These are phyloP conservation scores for Diadegma fenestrale DNA, from an alignment of 2,888 invertebrate species.

Conservation along the genomic window DNA sequence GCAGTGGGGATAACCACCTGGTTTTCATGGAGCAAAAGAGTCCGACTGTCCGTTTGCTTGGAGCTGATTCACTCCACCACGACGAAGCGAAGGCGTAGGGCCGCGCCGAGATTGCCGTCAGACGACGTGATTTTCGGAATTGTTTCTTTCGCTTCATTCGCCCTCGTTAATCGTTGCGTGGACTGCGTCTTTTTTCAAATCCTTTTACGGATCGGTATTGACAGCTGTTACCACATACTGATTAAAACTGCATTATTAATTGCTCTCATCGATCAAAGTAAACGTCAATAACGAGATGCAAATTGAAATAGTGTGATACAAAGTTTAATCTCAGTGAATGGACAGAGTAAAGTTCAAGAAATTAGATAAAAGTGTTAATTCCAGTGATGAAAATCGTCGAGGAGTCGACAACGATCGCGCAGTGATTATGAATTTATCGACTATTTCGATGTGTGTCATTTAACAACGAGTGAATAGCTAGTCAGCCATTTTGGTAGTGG, in stretches of 20 bases:
- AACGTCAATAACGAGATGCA: neutral
- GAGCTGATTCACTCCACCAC: conserved; percentile 77
- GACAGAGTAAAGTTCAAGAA: neutral
- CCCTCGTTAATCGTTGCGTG: conserved; percentile 16
- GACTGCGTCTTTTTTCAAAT: neutral
- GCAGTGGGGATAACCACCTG: conserved; percentile 77
- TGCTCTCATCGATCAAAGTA: conserved; percentile 1
- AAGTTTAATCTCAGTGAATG: conserved; percentile 45
- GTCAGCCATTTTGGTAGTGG: conserved; percentile 49
- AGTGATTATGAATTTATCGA: conserved; percentile 38
- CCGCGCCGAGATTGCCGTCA: conserved; percentile 60
- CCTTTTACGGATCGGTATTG: neutral
- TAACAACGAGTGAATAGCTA: conserved; percentile 17
- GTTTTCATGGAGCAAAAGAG: conserved; percentile 72
- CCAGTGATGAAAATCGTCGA: conserved; percentile 36
- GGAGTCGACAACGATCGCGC: neutral
- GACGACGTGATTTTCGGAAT: conserved; percentile 62
- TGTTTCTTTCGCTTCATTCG: conserved; percentile 12
- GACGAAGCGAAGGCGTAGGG: conserved; percentile 75
- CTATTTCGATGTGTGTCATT: conserved; percentile 23
- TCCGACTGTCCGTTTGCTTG: conserved; percentile 66
- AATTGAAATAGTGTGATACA: neutral
- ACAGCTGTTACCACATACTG: neutral
- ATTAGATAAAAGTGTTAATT: conserved; percentile 32
- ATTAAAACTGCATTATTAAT: neutral